Conservation (phyloP, 2,797 vertebrate species). For the Gallirallus australis region DNA sequence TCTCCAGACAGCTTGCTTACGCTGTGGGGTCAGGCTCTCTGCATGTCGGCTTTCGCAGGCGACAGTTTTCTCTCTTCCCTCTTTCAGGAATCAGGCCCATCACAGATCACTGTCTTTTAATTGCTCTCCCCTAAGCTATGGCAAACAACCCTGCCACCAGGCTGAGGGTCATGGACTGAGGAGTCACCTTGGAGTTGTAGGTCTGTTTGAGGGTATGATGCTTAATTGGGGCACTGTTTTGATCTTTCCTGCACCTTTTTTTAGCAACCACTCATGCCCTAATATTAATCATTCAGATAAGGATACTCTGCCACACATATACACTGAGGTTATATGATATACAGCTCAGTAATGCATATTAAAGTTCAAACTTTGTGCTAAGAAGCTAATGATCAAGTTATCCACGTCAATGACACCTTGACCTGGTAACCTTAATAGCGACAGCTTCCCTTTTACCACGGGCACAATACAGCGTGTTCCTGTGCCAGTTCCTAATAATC, state of each 20-base stretch:
- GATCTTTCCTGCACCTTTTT: slow-evolving; percentile 23
- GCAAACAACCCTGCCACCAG: background rate
- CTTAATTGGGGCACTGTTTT: slow-evolving; percentile 30
- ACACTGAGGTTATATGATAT: background rate
- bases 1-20: background rate
- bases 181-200: slow-evolving; percentile 24
- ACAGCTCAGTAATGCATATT: slow-evolving; percentile 13
- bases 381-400: slow-evolving; percentile 27
- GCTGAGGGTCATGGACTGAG: background rate
- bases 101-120: background rate
- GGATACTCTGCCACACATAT: background rate
- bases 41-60: background rate
- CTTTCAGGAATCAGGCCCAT: background rate
- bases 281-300: slow-evolving; percentile 31
- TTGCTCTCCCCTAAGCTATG: background rate
- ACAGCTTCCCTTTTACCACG: background rate
- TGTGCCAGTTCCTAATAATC: background rate
- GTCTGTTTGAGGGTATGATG: slow-evolving; percentile 9
- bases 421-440: background rate
- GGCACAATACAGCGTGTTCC: background rate
- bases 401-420: background rate
- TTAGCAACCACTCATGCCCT: slow-evolving; percentile 1
- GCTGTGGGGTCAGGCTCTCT: background rate
- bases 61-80: background rate
- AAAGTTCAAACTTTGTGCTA: slow-evolving; percentile 5